Conservation (phyloP, 92 coral and sea anemone species). For the Plumapathes pennacea region DNA sequence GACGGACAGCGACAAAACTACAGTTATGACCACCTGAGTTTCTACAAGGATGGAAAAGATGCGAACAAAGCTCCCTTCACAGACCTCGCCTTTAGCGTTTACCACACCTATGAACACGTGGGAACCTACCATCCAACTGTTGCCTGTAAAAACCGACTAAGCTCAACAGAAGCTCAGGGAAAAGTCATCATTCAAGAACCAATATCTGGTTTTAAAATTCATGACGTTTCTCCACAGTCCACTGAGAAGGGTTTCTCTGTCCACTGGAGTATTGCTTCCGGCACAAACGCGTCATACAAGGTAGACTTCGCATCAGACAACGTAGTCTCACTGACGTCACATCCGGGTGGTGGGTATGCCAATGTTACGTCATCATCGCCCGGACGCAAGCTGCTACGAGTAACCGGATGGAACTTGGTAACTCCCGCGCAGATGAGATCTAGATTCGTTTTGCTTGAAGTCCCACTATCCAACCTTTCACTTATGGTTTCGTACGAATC, state of each 20-base stretch:
- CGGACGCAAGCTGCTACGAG: constrained; percentile 1
- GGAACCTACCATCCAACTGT: constrained; percentile 5
- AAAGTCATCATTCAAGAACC: constrained; percentile 10
- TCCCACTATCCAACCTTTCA: constrained; percentile 7
- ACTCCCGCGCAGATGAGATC: constrained; percentile 1
- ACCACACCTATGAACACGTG: constrained; percentile 7
- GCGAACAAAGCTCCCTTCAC: constrained; percentile 11
- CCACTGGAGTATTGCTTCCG: constrained; percentile 15
- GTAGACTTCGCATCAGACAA: not conserved
- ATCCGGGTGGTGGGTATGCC: not conserved
- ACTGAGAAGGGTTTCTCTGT: constrained; percentile 20
- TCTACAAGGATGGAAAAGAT: constrained; percentile 7
- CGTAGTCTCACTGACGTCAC: not conserved
- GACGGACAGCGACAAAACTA: constrained; percentile 26
- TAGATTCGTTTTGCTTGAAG: constrained; percentile 8
- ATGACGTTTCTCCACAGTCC: not conserved
- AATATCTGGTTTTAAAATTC: constrained; percentile 11
- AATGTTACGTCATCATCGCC: not conserved
- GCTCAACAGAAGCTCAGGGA: not conserved
- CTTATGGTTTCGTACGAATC: constrained; percentile 4
- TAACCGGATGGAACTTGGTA: constrained; percentile 21
- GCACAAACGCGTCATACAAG: constrained; percentile 28
- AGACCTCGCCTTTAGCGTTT: constrained; percentile 1
- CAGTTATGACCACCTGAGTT: constrained; percentile 8
- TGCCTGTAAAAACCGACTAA: constrained; percentile 31